These are phyloP conservation scores for Bovichtus diacanthus DNA, from an alignment of 2,797 vertebrate genomes.

Conservation along the genomic window DNA sequence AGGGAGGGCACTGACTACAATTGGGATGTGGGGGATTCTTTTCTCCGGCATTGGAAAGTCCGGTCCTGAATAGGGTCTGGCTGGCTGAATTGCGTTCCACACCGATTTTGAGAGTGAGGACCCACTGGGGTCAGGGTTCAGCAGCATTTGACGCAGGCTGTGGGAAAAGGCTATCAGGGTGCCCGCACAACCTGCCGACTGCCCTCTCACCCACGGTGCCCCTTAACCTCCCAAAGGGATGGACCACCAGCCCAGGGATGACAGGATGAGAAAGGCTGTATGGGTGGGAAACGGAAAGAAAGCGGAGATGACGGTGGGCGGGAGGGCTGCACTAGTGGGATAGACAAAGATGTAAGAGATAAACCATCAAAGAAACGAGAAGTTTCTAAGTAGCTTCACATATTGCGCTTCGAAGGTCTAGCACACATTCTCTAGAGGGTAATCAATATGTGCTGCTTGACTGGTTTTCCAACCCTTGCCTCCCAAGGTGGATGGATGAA, in stretches of 20 bases:
- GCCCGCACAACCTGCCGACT: slow-evolving; percentile 84
- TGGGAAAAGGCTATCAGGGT: slow-evolving; percentile 85
- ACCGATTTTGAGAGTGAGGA: slow-evolving; percentile 74
- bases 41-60: slow-evolving; percentile 79
- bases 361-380: slow-evolving; percentile 79
- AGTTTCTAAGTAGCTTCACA: slow-evolving; percentile 81
- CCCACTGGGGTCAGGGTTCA: slow-evolving; percentile 87
- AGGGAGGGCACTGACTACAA: slow-evolving; percentile 81
- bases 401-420: slow-evolving; percentile 74
- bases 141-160: slow-evolving; percentile 82
- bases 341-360: slow-evolving; percentile 78
- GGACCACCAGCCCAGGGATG: slow-evolving; percentile 77
- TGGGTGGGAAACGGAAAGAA: slow-evolving; percentile 74
- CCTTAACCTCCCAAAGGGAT: slow-evolving; percentile 81
- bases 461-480: slow-evolving; percentile 68
- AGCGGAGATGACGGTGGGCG: slow-evolving; percentile 71
- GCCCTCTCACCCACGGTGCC: slow-evolving; percentile 81
- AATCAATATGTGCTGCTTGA: slow-evolving; percentile 75
- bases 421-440: slow-evolving; percentile 71
- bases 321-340: slow-evolving; percentile 46
- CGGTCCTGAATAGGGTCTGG: slow-evolving; percentile 83
- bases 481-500: slow-evolving; percentile 60
- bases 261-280: slow-evolving; percentile 80
- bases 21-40: slow-evolving; percentile 65
- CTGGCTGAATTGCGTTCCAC: slow-evolving; percentile 80